A percentile compares a stretch with the other conserved stretches of the same genome.
Evolutionary conservation across 2,888 invertebrate genomes (phyloP).

Genomic region (Yponomeuta plumbellus): DNA sequence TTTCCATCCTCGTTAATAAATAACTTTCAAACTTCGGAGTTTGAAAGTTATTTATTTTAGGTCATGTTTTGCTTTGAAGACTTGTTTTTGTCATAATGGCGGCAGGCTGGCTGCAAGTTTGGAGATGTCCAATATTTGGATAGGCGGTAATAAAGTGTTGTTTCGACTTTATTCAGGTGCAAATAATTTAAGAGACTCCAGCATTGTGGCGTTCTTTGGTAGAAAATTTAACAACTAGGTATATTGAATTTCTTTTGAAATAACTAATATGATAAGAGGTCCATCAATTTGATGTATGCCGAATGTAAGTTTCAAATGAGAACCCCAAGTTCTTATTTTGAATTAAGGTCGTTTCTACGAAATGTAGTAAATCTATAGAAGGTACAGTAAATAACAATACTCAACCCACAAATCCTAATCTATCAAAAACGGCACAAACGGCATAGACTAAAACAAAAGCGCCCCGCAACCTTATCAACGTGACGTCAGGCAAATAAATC

Average conservation of each 20-base stretch:
- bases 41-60: too few species aligned
- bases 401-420: too few species aligned
- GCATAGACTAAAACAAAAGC: conserved; percentile 24
- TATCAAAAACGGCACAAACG: neutral
- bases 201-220: too few species aligned
- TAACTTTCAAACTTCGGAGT: conserved; percentile 11
- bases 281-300: too few species aligned
- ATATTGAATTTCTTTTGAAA: too few species aligned
- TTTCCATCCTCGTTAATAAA: conserved; percentile 8
- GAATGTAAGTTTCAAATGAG: too few species aligned
- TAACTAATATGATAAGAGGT: too few species aligned
- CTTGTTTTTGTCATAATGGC: neutral
- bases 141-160: neutral
- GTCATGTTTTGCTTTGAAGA: conserved; percentile 10
- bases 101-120: neutral
- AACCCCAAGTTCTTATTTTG: too few species aligned
- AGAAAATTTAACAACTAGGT: too few species aligned
- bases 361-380: too few species aligned
- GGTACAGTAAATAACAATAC: too few species aligned
- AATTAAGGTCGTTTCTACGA: too few species aligned
- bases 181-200: neutral
- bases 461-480: conserved; percentile 36
- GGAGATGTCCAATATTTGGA: neutral
- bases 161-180: neutral
- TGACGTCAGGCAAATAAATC: conserved; percentile 64